Evolutionary conservation across 2,113 vertebrate genomes (phyloP), one percentile per base, ranked within the genome.

Genomic region (Odontesthes bonariensis): DNA sequence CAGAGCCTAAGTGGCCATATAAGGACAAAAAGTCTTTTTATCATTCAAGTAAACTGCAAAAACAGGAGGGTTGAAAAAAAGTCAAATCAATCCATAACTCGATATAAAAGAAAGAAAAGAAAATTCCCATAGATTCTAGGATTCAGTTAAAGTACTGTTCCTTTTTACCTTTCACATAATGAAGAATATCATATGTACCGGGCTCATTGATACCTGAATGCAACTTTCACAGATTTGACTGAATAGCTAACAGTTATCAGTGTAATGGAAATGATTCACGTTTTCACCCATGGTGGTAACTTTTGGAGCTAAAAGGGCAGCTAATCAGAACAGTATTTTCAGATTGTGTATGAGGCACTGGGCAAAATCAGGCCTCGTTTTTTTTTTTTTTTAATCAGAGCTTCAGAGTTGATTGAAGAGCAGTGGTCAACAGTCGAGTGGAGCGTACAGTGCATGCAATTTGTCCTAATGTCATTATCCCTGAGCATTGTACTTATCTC

Each of bases 291-390:
- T 32, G 22, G 35, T 40, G 20, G 17, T 54, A 14, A 54, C 35
- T 27, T 67, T 42, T 52, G 27, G 16, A 42, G 51, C 33, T 55
- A 54, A 67, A 67, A 55, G 38, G 51, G 51, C 46, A 49, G 46
- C 17, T 49, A 49, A 19, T 49, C 17, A 49, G 35, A 38, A 8
- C 6, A n/a, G 16, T 49, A 49, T 49, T 49, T 49, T 49, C 14
- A 49, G 7, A 31, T 67, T 55, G 38, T 42, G 20, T 54, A 54
- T 54, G 51, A 67, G 40, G 22, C 20, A 66, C 20, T 40, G 64
- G 38, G 44, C 38, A 55, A 44, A 51, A 49, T n/a, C 7, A n/a
- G 47, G 19, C n/a, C 51, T 49, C 5, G 4, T 8, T 51, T 8
- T 20, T 51, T n/a, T 49, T 1, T 3, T 8, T 51, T 8, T 20